Evolutionary conservation across 2,113 vertebrate genomes (phyloP).

Genomic region (rabbit (Oryctolagus cuniculus)): mOryCun1.1 NC_091438.1:117604001-117604500

Average conservation of each 20-base stretch:
- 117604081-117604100: conserved; percentile 50
- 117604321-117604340: conserved; percentile 17
- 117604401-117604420: conserved; percentile 37
- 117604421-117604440: neutral
- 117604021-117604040: neutral
- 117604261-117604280: neutral
- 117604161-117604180: conserved; percentile 6
- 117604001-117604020: neutral
- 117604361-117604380: neutral
- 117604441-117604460: neutral
- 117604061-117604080: neutral
- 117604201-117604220: conserved; percentile 56
- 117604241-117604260: conserved; percentile 26
- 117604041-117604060: conserved; percentile 36
- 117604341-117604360: neutral
- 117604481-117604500: neutral
- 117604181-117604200: neutral
- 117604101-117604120: conserved; percentile 44
- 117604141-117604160: conserved; percentile 55
- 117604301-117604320: neutral
- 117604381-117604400: conserved; percentile 21
- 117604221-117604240: conserved; percentile 44
- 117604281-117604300: neutral
- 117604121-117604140: conserved; percentile 48
- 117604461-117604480: neutral